Conservation (phyloP, 2,797 vertebrate species). For the Myripristis jacobus region DNA sequence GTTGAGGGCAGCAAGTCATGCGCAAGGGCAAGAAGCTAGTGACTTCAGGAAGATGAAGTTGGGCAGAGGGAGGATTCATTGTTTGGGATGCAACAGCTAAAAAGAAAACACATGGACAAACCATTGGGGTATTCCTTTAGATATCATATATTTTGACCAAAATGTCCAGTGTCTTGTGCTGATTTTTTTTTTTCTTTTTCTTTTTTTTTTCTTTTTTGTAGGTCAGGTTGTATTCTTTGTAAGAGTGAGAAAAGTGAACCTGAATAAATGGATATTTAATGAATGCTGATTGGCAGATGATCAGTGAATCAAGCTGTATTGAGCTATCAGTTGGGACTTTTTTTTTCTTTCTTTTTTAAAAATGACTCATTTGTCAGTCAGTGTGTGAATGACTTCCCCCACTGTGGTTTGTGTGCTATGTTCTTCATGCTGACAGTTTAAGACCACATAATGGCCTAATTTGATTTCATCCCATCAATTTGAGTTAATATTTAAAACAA, state of each 20-base stretch:
- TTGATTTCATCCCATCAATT: conserved; percentile 28
- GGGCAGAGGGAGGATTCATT: conserved; percentile 12
- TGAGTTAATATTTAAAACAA: conserved; percentile 35
- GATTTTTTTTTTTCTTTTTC: no score
- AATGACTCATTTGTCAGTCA: neutral
- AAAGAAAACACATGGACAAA: conserved; percentile 53
- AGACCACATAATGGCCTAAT: conserved; percentile 4
- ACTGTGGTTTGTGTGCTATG: neutral
- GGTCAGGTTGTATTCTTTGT: conserved; percentile 83
- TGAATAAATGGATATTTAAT: conserved; percentile 86
- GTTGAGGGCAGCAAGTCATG: conserved; percentile 15
- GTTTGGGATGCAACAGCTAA: conserved; percentile 35
- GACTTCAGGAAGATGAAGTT: conserved; percentile 18
- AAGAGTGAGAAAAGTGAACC: conserved; percentile 79
- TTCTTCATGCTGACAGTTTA: neutral
- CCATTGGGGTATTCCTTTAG: conserved; percentile 70
- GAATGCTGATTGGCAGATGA: conserved; percentile 54
- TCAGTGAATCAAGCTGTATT: conserved; percentile 9
- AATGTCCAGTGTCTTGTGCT: conserved; percentile 75
- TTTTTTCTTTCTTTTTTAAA: neutral
- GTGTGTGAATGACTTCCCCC: neutral
- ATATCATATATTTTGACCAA: conserved; percentile 81
- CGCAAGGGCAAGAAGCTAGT: conserved; percentile 29
- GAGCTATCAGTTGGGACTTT: neutral
- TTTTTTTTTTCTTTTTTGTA: no score